phyloP scores from a whole-genome alignment of 1,140 invertebrate species.

The Saccostrea cuccullata region DNA sequence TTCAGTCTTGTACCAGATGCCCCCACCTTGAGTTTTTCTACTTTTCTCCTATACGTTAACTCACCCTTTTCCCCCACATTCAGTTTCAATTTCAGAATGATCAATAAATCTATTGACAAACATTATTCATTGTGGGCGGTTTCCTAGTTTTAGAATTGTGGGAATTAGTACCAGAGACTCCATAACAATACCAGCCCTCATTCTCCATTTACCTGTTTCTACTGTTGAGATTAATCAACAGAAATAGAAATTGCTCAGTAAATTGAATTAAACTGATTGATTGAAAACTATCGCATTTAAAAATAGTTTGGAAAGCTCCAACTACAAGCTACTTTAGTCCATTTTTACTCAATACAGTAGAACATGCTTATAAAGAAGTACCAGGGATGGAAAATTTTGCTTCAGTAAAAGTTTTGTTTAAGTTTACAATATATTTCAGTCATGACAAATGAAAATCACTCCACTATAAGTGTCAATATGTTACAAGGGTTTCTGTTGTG shows the following conservation, averaged over 20 bases:
- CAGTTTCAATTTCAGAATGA: slow-evolving; percentile 4
- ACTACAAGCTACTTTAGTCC: no score
- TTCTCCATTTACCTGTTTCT: neutral
- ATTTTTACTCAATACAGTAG: no score
- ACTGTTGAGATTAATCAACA: neutral
- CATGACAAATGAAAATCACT: no score
- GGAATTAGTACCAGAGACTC: neutral
- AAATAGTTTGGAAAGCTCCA: no score
- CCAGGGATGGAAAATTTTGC: no score
- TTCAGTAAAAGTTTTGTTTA: no score
- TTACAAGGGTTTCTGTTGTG: no score
- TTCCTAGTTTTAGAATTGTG: neutral
- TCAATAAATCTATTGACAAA: slow-evolving; percentile 8
- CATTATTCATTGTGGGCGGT: neutral
- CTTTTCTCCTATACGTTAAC: neutral
- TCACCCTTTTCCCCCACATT: slow-evolving; percentile 8
- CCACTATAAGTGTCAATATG: no score
- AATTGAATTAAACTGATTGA: neutral
- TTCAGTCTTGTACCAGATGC: slow-evolving; percentile 3
- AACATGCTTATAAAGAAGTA: no score
- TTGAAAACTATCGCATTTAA: no score
- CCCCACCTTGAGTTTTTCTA: slow-evolving; percentile 9
- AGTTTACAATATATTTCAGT: no score
- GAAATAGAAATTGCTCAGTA: neutral
- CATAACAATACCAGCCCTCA: neutral